These are phyloP conservation scores for Lepidurus arcticus DNA, from an alignment of 1,140 invertebrate species.

Conservation along the genomic window DNA sequence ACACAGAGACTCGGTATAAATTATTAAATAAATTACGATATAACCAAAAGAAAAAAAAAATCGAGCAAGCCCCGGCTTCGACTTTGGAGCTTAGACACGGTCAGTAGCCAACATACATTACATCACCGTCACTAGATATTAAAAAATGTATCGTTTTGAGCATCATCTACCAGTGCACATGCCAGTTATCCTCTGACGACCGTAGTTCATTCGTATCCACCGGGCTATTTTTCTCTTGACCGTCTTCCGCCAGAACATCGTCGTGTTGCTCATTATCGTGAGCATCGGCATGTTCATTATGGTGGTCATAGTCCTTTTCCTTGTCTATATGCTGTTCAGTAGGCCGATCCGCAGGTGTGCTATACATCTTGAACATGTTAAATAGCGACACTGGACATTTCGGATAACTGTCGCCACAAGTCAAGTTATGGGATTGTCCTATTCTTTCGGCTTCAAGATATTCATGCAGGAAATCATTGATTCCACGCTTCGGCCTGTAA, in stretches of 20 bases:
- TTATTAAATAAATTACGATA: not conserved
- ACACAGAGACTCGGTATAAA: not conserved
- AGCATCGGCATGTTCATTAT: not conserved
- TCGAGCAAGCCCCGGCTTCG: not conserved
- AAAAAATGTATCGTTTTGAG: not conserved
- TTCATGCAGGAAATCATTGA: constrained; percentile 34
- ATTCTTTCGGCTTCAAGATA: constrained; percentile 34
- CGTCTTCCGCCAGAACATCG: not conserved
- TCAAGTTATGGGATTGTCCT: constrained; percentile 31
- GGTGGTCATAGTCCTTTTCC: not conserved
- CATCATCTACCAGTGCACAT: not conserved
- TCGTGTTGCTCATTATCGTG: not conserved
- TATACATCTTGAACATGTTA: constrained; percentile 33
- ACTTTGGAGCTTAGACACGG: not conserved
- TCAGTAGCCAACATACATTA: not conserved
- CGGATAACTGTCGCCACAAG: constrained; percentile 24
- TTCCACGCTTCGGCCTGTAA: constrained; percentile 29
- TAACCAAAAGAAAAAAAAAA: not conserved
- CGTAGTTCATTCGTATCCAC: not conserved
- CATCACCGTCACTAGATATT: not conserved
- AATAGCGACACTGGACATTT: constrained; percentile 33
- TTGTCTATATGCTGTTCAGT: not conserved
- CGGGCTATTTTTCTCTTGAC: not conserved
- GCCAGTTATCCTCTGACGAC: not conserved
- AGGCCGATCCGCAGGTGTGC: constrained; percentile 31